Percentiles rank a stretch among this genome's conserved stretches.
phyloP scores from a whole-genome alignment of 1,140 invertebrate genomes.

The Nautilus pompilius region DNA sequence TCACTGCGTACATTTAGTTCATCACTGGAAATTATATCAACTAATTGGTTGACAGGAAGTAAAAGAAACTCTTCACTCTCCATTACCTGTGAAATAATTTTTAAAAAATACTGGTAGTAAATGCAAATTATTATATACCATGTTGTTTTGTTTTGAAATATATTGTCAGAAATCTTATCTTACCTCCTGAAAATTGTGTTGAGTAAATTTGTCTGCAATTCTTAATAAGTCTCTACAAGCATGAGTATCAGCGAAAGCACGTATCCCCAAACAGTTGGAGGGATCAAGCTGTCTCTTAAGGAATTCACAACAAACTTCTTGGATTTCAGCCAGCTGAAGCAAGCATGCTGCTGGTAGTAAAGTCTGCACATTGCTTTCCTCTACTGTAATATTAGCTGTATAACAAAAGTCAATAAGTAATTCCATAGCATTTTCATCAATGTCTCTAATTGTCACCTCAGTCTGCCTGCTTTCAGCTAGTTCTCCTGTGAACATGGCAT shows the following conservation, averaged over 20 bases:
- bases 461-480: conserved; percentile 94
- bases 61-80: conserved; percentile 97
- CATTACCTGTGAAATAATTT: conserved; percentile 71
- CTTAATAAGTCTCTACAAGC: conserved; percentile 91
- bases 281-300: conserved; percentile 95
- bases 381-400: conserved; percentile 95
- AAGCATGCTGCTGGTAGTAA: conserved; percentile 94
- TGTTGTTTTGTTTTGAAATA: no score
- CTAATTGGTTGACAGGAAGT: conserved; percentile 88
- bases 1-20: conserved; percentile 95
- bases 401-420: conserved; percentile 97
- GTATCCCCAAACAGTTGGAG: conserved; percentile 94
- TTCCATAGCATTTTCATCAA: conserved; percentile 97
- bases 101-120: no score
- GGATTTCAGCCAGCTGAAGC: conserved; percentile 64
- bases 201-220: conserved; percentile 97
- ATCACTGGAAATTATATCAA: conserved; percentile 96
- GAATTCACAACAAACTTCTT: conserved; percentile 95
- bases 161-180: no score
- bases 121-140: no score
- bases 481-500: conserved; percentile 98
- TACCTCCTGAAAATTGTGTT: conserved; percentile 95
- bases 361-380: conserved; percentile 97
- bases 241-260: conserved; percentile 98
- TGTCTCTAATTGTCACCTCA: conserved; percentile 96